Conservation (phyloP, 2,888 invertebrate species). For the Megaustenia siamemsis region DNA sequence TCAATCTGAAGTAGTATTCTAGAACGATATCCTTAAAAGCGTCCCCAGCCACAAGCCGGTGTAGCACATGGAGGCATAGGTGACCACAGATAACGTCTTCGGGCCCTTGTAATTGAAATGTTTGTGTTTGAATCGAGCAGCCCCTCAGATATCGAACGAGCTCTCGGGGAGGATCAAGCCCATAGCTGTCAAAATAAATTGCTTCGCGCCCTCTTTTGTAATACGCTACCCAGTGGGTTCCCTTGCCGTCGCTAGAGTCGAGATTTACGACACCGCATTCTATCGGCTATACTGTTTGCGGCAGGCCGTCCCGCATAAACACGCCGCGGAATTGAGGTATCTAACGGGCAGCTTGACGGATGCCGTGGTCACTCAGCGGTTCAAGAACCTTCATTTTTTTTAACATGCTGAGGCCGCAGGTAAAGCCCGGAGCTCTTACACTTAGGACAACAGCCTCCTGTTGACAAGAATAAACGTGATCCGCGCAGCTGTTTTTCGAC, state of each 20-base stretch:
- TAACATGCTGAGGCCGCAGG: no score
- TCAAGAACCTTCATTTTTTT: neutral
- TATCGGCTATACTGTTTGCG: neutral
- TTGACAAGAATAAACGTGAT: neutral
- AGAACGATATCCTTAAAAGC: neutral
- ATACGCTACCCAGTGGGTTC: neutral
- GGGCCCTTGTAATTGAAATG: neutral
- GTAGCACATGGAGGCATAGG: neutral
- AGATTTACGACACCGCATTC: neutral
- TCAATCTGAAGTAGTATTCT: no score
- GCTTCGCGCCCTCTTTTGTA: neutral
- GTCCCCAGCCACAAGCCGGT: neutral
- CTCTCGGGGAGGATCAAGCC: neutral
- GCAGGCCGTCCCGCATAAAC: slow-evolving; percentile 14
- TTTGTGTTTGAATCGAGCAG: neutral
- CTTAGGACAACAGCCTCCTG: neutral
- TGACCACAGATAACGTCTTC: slow-evolving; percentile 6
- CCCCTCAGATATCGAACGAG: neutral
- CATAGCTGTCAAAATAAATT: neutral
- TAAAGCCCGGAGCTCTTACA: neutral
- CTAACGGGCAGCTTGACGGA: neutral
- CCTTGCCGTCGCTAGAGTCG: neutral
- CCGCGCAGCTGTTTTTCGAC: neutral
- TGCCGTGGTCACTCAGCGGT: neutral
- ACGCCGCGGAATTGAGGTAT: neutral